Evolutionary conservation across 2,888 invertebrate genomes (phyloP).

Genomic region (Tetragonula carbonaria): DNA sequence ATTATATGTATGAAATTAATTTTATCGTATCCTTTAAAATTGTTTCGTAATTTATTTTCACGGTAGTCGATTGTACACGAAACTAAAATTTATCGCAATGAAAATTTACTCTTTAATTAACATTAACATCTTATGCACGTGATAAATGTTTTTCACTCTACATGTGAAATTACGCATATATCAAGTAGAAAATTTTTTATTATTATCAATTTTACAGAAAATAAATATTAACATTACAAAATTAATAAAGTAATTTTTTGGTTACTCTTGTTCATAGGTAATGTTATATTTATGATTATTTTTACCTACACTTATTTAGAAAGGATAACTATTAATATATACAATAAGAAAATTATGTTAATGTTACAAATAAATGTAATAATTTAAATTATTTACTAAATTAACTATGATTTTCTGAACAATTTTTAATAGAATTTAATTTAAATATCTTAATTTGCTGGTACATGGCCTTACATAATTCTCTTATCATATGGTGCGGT

Average conservation of each 20-base stretch:
- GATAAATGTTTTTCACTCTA: neutral
- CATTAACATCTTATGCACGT: neutral
- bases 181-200: neutral
- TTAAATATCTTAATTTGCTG: constrained; percentile 69
- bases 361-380: neutral
- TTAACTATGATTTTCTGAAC: constrained; percentile 39
- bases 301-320: neutral
- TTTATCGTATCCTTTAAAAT: neutral
- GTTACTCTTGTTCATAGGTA: neutral
- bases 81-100: neutral
- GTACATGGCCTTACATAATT: constrained; percentile 64
- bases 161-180: constrained; percentile 8
- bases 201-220: neutral
- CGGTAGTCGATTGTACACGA: neutral
- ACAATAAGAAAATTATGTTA: constrained; percentile 11
- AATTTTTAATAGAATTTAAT: constrained; percentile 53
- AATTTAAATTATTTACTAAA: neutral
- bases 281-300: constrained; percentile 4
- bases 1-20: neutral
- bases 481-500: constrained; percentile 76
- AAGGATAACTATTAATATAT: neutral
- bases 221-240: neutral
- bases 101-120: neutral
- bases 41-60: neutral
- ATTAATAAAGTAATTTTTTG: constrained; percentile 5